These are phyloP conservation scores for Erebia ligea DNA, from an alignment of 2,888 invertebrate genomes.

Conservation along the genomic window DNA sequence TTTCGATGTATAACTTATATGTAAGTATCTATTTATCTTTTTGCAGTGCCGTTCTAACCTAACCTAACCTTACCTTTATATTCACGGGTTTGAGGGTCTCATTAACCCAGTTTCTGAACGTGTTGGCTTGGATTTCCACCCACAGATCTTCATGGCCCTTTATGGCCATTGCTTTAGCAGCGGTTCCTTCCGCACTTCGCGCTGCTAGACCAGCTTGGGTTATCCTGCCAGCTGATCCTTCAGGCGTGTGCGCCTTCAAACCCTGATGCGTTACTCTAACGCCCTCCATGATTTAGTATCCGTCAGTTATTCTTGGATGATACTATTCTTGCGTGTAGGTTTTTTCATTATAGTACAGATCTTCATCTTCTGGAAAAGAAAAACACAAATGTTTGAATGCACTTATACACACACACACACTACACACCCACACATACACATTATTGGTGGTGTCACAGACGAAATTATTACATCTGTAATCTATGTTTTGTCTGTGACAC, in stretches of 20 bases:
- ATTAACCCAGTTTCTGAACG: slow-evolving; percentile 99
- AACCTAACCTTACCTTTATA: slow-evolving; percentile 77
- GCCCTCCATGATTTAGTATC: slow-evolving; percentile 69
- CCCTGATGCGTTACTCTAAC: slow-evolving; percentile 84
- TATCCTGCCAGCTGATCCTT: slow-evolving; percentile 84
- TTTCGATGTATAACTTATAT: no score
- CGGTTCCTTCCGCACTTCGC: slow-evolving; percentile 94
- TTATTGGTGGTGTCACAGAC: no score
- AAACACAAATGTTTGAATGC: not conserved
- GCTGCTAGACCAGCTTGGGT: slow-evolving; percentile 93
- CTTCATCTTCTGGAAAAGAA: slow-evolving; percentile 59
- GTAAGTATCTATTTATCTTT: no score
- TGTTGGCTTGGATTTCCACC: slow-evolving; percentile 98
- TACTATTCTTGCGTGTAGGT: slow-evolving; percentile 38
- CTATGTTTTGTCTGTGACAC: no score
- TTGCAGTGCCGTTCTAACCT: no score
- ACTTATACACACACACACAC: no score
- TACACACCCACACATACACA: no score
- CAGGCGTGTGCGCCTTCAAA: slow-evolving; percentile 80
- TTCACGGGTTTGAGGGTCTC: slow-evolving; percentile 91
- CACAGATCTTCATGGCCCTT: slow-evolving; percentile 97
- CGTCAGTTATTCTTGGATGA: slow-evolving; percentile 43
- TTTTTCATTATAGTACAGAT: slow-evolving; percentile 59
- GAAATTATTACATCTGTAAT: no score
- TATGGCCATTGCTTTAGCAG: slow-evolving; percentile 97